Conservation (phyloP, 2,888 invertebrate species). For the Lycocerus yunnanus region DNA sequence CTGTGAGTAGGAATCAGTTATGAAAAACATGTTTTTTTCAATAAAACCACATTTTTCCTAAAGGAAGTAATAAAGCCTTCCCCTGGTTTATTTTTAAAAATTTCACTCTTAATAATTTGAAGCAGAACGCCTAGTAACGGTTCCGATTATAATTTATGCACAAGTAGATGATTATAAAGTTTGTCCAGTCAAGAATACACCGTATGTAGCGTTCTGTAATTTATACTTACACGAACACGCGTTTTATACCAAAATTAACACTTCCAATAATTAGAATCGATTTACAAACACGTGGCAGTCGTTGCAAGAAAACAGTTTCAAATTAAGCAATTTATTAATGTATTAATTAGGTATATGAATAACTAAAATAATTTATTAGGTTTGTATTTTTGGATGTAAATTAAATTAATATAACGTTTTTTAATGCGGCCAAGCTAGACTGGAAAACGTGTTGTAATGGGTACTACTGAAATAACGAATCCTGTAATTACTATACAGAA, state of each 20-base stretch:
- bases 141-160: not conserved
- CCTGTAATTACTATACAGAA: constrained; percentile 23
- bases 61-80: not conserved
- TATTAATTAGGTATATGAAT: not conserved
- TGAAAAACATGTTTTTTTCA: not conserved
- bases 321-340: not conserved
- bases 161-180: not conserved
- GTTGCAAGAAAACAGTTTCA: not conserved
- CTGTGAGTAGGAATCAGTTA: not conserved
- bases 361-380: not conserved
- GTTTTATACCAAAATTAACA: not conserved
- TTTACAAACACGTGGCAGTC: not conserved
- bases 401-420: not conserved
- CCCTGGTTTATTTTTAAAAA: not conserved
- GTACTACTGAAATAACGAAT: constrained; percentile 23
- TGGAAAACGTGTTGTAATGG: constrained; percentile 1
- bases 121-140: not conserved
- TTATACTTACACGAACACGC: not conserved
- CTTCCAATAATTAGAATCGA: not conserved
- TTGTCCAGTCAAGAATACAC: not conserved
- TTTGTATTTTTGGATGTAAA: not conserved
- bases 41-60: not conserved
- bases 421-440: not conserved
- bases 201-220: not conserved
- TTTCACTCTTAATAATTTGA: not conserved